Percentiles rank a stretch among this genome's conserved stretches.
These are phyloP conservation scores for Bos javanicus DNA, from an alignment of 2,113 vertebrate species.

Conservation along the genomic window DNA sequence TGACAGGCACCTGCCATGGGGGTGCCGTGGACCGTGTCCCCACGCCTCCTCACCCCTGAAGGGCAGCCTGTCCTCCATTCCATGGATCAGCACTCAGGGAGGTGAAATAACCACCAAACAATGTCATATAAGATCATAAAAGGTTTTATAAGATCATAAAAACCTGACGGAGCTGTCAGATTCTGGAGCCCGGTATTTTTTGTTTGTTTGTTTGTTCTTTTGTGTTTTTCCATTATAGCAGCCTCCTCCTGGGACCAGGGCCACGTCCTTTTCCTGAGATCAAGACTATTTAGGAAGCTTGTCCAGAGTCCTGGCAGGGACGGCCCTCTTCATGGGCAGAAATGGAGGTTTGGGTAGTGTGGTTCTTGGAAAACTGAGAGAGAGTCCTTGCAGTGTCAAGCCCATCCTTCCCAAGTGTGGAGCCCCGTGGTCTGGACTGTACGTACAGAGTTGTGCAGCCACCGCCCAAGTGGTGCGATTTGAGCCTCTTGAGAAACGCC, in stretches of 20 bases:
- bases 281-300: neutral
- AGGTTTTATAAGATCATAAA: too few species aligned
- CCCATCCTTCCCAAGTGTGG: neutral
- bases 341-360: neutral
- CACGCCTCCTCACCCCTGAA: neutral
- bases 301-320: neutral
- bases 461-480: neutral
- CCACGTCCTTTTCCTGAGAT: neutral
- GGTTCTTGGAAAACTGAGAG: neutral
- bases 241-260: neutral
- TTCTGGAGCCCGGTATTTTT: neutral
- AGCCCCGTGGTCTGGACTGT: neutral
- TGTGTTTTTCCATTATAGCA: neutral
- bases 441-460: neutral
- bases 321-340: neutral
- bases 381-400: neutral
- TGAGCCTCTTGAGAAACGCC: neutral
- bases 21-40: accelerated
- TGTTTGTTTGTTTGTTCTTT: neutral
- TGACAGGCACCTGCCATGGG: accelerated
- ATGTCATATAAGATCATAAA: neutral
- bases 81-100: neutral
- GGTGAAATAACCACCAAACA: neutral
- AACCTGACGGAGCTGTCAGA: neutral
- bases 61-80: accelerated